Conservation (phyloP, 2,888 invertebrate species). For the Icerya purchasi region DNA sequence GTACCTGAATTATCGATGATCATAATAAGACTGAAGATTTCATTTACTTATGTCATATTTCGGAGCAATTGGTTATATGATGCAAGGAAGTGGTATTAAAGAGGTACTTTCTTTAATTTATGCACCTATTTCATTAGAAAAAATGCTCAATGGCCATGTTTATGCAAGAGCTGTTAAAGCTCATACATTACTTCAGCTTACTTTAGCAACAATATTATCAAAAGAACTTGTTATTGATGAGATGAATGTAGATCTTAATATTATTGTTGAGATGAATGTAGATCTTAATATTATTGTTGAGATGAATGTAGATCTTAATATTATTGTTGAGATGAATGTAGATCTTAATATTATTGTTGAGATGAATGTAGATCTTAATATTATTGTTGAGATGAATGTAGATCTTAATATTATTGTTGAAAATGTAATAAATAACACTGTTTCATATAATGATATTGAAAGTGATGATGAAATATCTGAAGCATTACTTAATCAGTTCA, state of each 20-base stretch:
- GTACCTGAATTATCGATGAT: slow-evolving; percentile 2
- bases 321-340: background rate
- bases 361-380: background rate
- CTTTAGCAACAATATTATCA: slow-evolving; percentile 13
- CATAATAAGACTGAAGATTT: slow-evolving; percentile 21
- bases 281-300: slow-evolving; percentile 2
- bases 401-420: too few species aligned
- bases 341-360: slow-evolving; percentile 2
- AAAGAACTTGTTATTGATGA: slow-evolving; percentile 3
- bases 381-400: background rate
- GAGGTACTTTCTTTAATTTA: slow-evolving; percentile 21
- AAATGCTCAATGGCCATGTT: slow-evolving; percentile 22
- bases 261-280: background rate
- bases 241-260: background rate
- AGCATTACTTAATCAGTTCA: background rate
- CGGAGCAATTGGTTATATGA: slow-evolving; percentile 22
- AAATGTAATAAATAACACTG: background rate
- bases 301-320: background rate
- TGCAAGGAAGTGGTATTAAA: slow-evolving; percentile 25
- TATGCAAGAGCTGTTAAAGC: slow-evolving; percentile 20
- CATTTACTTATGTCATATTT: slow-evolving; percentile 24
- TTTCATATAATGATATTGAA: slow-evolving; percentile 6
- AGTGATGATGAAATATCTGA: background rate
- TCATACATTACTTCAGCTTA: slow-evolving; percentile 20
- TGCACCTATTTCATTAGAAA: slow-evolving; percentile 20